A percentile compares a stretch with the other conserved stretches of the same genome.
These are phyloP conservation scores for Pachyseris speciosa DNA, from an alignment of 64 coral and sea anemone species.

Conservation along the genomic window DNA sequence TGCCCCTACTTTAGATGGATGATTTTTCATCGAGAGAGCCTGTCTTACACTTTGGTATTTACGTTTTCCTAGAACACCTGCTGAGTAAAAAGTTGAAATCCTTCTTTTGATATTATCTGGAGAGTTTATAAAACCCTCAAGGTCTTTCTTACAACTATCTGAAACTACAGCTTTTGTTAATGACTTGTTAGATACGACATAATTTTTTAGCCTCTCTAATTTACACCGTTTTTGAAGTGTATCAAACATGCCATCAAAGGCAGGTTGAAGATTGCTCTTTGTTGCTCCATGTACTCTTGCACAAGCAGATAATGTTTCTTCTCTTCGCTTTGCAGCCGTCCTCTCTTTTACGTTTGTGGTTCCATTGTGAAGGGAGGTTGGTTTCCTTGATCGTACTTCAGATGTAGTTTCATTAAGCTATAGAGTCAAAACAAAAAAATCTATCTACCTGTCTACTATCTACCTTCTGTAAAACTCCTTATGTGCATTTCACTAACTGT, in stretches of 20 bases:
- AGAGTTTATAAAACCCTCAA: conserved; percentile 25
- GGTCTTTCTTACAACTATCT: not conserved
- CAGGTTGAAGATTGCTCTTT: not conserved
- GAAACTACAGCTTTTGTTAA: not conserved
- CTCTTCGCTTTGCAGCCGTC: not conserved
- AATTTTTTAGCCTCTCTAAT: not conserved
- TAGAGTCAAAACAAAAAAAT: too few relatives aligned
- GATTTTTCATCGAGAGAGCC: not conserved
- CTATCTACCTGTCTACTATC: too few relatives aligned
- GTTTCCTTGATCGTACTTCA: too few relatives aligned
- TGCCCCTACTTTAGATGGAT: not conserved
- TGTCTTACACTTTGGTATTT: not conserved
- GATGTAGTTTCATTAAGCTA: too few relatives aligned
- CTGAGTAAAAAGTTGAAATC: not conserved
- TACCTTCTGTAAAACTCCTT: too few relatives aligned
- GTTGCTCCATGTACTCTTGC: not conserved
- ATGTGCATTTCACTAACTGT: too few relatives aligned
- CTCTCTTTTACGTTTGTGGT: not conserved
- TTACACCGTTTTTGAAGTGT: not conserved
- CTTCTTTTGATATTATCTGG: not conserved
- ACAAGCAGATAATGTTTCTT: not conserved
- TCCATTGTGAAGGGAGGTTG: conserved; percentile 21
- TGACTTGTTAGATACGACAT: not conserved
- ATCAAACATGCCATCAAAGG: not conserved
- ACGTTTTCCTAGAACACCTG: conserved; percentile 16